These are phyloP conservation scores for Todiramphus chloris DNA, from an alignment of 2,113 vertebrate genomes.

Conservation along the genomic window DNA sequence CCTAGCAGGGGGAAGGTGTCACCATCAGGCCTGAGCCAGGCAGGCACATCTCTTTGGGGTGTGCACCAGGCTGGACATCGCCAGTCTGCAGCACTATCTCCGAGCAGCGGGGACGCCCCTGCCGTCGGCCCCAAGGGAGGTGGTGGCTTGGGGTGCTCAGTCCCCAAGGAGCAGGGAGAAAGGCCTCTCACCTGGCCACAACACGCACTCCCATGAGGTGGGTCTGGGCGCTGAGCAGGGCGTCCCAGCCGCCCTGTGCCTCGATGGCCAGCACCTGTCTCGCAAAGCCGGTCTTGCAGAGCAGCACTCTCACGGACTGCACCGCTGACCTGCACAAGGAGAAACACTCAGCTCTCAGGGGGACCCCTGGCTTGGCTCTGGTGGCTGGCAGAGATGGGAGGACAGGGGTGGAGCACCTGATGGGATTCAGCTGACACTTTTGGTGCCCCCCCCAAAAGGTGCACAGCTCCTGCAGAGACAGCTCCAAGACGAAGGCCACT, in stretches of 20 bases:
- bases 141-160: neutral
- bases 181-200: neutral
- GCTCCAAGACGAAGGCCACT: neutral
- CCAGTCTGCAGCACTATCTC: neutral
- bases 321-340: neutral
- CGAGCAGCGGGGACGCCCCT: rapidly evolving
- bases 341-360: neutral
- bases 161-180: neutral
- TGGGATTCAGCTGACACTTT: neutral
- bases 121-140: neutral
- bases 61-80: neutral
- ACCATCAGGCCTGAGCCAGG: neutral
- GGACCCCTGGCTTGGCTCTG: neutral
- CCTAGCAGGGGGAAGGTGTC: neutral
- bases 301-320: neutral
- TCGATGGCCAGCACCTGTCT: neutral
- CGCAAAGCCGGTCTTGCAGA: neutral
- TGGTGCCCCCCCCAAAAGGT: neutral
- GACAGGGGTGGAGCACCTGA: neutral
- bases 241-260: neutral
- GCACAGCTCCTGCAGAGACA: neutral
- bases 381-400: neutral
- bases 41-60: neutral
- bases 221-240: neutral
- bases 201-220: neutral